Base-by-base conservation (phyloP, 2,113 vertebrate species). In the Ceuthmochares aereus region DNA sequence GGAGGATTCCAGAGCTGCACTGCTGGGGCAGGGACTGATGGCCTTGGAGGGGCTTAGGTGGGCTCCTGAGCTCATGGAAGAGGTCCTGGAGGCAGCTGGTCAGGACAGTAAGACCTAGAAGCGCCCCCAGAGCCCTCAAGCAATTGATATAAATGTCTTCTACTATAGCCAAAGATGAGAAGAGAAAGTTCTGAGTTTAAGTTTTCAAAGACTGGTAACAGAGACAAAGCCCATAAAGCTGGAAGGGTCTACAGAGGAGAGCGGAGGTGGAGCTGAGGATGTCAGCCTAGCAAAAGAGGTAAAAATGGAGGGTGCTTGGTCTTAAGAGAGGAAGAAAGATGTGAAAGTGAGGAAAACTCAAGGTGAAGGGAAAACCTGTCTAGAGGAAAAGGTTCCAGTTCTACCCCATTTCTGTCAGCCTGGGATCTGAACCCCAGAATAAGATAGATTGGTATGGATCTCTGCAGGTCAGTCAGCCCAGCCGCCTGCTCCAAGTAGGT, bases 1-100 rank as follows among this genome's bases (percentile, higher is more conserved):
- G 45, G 45, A 45, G 45, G 17, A 47, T 47, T 47, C 45, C 45
- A 47, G 17, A 47, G 45, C 45, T 47, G 16, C 6, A 1, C 6
- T 43, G 14, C 18, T 80, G 45, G 8, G 7, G 2, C 22, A 67
- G 69, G 23, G 49, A 42, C 36, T 22, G 37, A 21, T 16, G 36
- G 27, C 37, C 15, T 15, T 1, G 2, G 6, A 3, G 1, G 6
- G 12, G 34, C 7, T 32, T 36, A 43, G 14, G 6, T 67, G n/a
- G 5, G 6, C 4, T 54, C 52, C n/a, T 42, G 40, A 32, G 6
- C 11, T 9, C 16, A 21, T 14, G n/a, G n/a, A 40, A 23, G 21
- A 43, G 19, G 29, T 6, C 6, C 21, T 12, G 6, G 4, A 30
- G 13, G 11, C 26, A 58, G 25, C 14, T 67, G 60, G 9, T 45